Evolutionary conservation across 1,140 invertebrate genomes (phyloP).

Genomic region (Alviniconcha marisindica): DNA sequence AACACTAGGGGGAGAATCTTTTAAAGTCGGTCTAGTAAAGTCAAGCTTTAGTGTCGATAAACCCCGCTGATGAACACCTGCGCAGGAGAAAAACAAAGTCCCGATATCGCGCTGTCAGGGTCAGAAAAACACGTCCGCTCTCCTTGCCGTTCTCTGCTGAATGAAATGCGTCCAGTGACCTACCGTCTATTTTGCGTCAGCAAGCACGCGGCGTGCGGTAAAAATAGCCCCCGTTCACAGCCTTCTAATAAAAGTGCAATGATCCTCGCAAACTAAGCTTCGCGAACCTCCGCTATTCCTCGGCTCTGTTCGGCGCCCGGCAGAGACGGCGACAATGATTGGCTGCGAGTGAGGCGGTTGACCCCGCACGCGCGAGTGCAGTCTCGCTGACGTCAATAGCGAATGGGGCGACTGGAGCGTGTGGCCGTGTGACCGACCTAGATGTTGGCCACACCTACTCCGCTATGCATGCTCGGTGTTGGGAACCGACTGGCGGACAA

Average conservation of each 20-base stretch:
- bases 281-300: background rate
- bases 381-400: constrained; percentile 33
- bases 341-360: constrained; percentile 35
- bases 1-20: no score
- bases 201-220: constrained; percentile 33
- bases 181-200: constrained; percentile 35
- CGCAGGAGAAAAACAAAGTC: background rate
- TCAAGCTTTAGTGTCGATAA: no score
- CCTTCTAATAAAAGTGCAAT: constrained; percentile 28
- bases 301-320: background rate
- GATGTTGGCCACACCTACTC: background rate
- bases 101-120: background rate
- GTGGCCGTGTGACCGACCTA: constrained; percentile 30
- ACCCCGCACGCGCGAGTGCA: constrained; percentile 18
- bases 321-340: background rate
- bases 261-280: background rate
- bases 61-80: no score
- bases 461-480: no score
- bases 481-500: no score
- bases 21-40: no score
- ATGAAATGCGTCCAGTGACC: constrained; percentile 20
- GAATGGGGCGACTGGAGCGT: constrained; percentile 4
- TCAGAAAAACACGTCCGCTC: constrained; percentile 6
- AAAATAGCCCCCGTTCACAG: constrained; percentile 29
- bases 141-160: background rate